Evolutionary conservation across 1,140 invertebrate genomes (phyloP).

Genomic region (Parapsyche elsis): DNA sequence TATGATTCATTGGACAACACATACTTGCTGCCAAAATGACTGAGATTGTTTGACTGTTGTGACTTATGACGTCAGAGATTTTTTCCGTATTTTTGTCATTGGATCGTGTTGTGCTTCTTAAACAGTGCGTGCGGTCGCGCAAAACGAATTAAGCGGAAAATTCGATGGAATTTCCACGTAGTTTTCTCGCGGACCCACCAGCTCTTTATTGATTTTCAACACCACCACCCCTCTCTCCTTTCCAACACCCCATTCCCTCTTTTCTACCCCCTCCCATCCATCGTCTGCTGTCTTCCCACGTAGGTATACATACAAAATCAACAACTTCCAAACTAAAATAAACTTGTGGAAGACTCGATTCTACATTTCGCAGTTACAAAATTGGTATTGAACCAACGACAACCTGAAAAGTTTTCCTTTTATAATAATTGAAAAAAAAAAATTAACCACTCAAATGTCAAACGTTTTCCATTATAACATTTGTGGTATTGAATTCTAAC

Average conservation of each 20-base stretch:
- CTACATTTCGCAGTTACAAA: background rate
- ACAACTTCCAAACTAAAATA: background rate
- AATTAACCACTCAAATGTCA: too few species aligned
- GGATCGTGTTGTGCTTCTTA: background rate
- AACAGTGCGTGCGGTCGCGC: background rate
- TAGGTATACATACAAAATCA: background rate
- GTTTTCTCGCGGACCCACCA: conserved; percentile 3
- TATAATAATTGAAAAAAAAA: too few species aligned
- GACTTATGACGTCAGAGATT: background rate
- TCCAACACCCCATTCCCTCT: background rate
- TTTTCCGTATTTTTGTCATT: background rate
- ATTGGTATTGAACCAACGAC: too few species aligned
- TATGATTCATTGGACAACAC: too few species aligned
- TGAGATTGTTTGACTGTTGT: background rate
- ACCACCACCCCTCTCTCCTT: background rate
- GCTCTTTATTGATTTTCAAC: conserved; percentile 22
- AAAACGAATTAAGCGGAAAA: background rate
- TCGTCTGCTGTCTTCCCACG: background rate
- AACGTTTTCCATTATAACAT: too few species aligned
- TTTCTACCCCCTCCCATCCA: background rate
- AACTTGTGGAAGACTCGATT: background rate
- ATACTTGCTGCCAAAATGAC: background rate
- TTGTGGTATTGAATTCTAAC: too few species aligned
- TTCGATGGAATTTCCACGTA: conserved; percentile 11
- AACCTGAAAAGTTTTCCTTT: too few species aligned